Evolutionary conservation across 2,888 invertebrate species (phyloP).

Genomic region (Meteorus cinctellus): DNA sequence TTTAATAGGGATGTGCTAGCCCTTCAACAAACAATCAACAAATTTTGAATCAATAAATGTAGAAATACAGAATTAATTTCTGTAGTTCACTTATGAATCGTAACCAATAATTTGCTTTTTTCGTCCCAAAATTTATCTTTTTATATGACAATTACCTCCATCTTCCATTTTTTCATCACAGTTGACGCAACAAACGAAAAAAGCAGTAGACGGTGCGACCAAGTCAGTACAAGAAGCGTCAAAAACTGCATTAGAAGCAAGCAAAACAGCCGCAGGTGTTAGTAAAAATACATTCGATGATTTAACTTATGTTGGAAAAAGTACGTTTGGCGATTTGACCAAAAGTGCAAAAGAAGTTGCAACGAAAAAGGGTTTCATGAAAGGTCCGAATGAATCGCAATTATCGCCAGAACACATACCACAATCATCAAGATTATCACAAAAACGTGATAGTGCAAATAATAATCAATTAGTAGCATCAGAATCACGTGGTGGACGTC

Average conservation of each 20-base stretch:
- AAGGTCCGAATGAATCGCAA: conserved; percentile 77
- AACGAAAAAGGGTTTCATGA: conserved; percentile 87
- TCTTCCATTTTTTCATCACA: conserved; percentile 63
- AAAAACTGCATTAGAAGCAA: conserved; percentile 88
- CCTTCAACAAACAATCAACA: too few species aligned
- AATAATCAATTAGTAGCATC: conserved; percentile 79
- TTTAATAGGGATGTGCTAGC: too few species aligned
- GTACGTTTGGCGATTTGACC: conserved; percentile 90
- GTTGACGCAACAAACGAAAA: conserved; percentile 91
- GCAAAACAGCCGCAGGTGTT: conserved; percentile 90
- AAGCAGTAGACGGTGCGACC: conserved; percentile 87
- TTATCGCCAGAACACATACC: conserved; percentile 68
- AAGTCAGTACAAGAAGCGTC: conserved; percentile 90
- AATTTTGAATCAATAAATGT: too few species aligned
- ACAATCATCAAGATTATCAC: conserved; percentile 67
- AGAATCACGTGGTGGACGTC: conserved; percentile 72
- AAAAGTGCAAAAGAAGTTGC: conserved; percentile 93
- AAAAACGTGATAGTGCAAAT: conserved; percentile 59
- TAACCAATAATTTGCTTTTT: too few species aligned
- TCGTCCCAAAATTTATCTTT: too few species aligned
- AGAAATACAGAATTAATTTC: too few species aligned
- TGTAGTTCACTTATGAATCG: too few species aligned
- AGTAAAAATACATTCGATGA: conserved; percentile 93
- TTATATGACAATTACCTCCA: too few species aligned
- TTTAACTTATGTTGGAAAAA: conserved; percentile 91